A percentile compares a stretch with the other conserved stretches of the same genome.
phyloP scores from a whole-genome alignment of 1,140 invertebrate species.

The Nephotettix cincticeps region DNA sequence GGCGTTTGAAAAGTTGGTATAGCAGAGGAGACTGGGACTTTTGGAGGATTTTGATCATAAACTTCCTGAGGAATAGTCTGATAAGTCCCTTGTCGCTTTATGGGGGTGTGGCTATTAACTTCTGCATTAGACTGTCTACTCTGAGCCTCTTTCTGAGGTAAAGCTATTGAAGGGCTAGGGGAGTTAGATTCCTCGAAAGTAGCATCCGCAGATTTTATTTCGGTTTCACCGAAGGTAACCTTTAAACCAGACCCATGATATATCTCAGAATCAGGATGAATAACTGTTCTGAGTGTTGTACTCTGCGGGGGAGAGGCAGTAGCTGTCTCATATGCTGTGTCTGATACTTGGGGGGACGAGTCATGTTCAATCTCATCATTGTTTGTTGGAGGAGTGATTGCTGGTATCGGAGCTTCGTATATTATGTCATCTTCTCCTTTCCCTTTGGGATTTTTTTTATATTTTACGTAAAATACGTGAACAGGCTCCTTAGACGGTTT shows the following conservation, averaged over 20 bases:
- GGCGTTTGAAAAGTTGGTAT: slow-evolving; percentile 3
- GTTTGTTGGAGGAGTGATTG: slow-evolving; percentile 63
- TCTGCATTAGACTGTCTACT: slow-evolving; percentile 34
- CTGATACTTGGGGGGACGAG: slow-evolving; percentile 42
- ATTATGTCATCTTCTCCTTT: slow-evolving; percentile 58
- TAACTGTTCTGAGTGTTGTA: slow-evolving; percentile 78
- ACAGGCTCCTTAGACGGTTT: slow-evolving; percentile 60
- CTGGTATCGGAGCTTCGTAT: slow-evolving; percentile 74
- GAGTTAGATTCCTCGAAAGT: slow-evolving; percentile 30
- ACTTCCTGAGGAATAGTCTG: slow-evolving; percentile 23
- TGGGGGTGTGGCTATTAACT: slow-evolving; percentile 19
- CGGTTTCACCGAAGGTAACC: slow-evolving; percentile 38
- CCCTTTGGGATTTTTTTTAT: slow-evolving; percentile 66
- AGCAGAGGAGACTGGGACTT: not conserved
- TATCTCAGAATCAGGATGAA: slow-evolving; percentile 77
- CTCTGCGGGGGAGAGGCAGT: slow-evolving; percentile 54
- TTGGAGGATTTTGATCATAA: slow-evolving; percentile 12
- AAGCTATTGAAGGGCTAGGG: slow-evolving; percentile 28
- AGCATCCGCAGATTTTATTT: slow-evolving; percentile 27
- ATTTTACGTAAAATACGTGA: slow-evolving; percentile 87
- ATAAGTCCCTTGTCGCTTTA: slow-evolving; percentile 31
- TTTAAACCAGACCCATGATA: slow-evolving; percentile 56
- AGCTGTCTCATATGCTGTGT: slow-evolving; percentile 36
- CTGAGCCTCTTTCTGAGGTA: slow-evolving; percentile 33
- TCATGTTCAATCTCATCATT: slow-evolving; percentile 27